Conservation (phyloP, 2,888 invertebrate genomes). For the Cosmia pyralina region DNA sequence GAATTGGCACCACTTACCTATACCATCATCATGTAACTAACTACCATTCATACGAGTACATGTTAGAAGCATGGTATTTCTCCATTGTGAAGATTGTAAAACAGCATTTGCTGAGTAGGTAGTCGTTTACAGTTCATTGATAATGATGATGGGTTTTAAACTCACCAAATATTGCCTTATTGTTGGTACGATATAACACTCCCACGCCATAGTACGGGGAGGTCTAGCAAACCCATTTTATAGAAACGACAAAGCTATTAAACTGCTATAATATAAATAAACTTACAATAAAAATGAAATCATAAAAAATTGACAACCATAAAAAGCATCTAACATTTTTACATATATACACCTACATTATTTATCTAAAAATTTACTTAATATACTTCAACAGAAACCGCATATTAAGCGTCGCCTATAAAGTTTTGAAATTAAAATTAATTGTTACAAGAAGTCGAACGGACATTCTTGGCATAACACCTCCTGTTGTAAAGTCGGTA, state of each 20-base stretch:
- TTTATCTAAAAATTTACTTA: slow-evolving; percentile 24
- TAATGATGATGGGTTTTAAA: slow-evolving; percentile 18
- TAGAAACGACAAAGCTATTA: slow-evolving; percentile 38
- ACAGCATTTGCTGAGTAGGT: background rate
- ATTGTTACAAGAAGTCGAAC: slow-evolving; percentile 54
- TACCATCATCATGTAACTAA: too few species aligned
- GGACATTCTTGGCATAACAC: slow-evolving; percentile 61
- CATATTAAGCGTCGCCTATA: slow-evolving; percentile 26
- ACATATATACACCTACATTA: slow-evolving; percentile 34
- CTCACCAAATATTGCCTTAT: slow-evolving; percentile 21
- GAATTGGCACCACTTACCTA: too few species aligned
- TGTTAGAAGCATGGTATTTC: background rate
- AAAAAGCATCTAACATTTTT: slow-evolving; percentile 36
- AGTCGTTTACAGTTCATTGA: slow-evolving; percentile 21
- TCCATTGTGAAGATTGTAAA: background rate
- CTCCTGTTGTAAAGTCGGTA: slow-evolving; percentile 37
- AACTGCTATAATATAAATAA: slow-evolving; percentile 44
- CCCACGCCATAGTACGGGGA: slow-evolving; percentile 38
- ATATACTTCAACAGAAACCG: slow-evolving; percentile 26
- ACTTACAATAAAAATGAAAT: slow-evolving; percentile 28
- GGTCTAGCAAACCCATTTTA: slow-evolving; percentile 39
- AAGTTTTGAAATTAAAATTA: slow-evolving; percentile 53
- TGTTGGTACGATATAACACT: slow-evolving; percentile 22
- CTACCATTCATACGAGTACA: too few species aligned
- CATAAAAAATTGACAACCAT: slow-evolving; percentile 49